Conservation (phyloP, 2,888 invertebrate species). For the Petrolisthes manimaculis region DNA sequence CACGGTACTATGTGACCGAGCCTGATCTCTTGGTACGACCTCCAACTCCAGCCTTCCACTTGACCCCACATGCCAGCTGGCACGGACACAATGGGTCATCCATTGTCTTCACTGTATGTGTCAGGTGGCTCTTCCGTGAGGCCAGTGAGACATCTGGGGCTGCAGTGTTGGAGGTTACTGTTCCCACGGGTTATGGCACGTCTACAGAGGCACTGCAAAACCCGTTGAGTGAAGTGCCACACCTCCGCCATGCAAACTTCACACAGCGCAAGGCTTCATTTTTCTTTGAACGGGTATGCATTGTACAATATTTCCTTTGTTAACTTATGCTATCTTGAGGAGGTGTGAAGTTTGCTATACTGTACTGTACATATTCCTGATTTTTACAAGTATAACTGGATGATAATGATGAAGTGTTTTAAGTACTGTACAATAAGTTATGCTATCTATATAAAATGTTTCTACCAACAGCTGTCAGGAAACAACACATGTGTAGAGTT, state of each 20-base stretch:
- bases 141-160: constrained; percentile 89
- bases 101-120: constrained; percentile 87
- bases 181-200: constrained; percentile 93
- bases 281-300: constrained; percentile 92
- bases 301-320: no score
- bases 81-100: constrained; percentile 94
- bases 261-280: constrained; percentile 86
- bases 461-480: constrained; percentile 34
- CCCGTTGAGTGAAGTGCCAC: constrained; percentile 84
- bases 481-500: constrained; percentile 82
- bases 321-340: no score
- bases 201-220: constrained; percentile 90
- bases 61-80: constrained; percentile 81
- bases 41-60: constrained; percentile 83
- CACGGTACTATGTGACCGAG: constrained; percentile 91
- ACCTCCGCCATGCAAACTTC: constrained; percentile 87
- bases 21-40: constrained; percentile 86
- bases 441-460: not conserved
- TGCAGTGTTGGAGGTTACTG: constrained; percentile 86
- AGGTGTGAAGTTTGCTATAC: no score
- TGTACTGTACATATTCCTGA: no score
- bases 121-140: constrained; percentile 82
- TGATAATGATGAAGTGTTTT: no score
- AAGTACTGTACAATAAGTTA: no score
- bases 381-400: no score